These are phyloP conservation scores for Pentalonia nigronervosa DNA, from an alignment of 1,140 invertebrate genomes.

Conservation along the genomic window DNA sequence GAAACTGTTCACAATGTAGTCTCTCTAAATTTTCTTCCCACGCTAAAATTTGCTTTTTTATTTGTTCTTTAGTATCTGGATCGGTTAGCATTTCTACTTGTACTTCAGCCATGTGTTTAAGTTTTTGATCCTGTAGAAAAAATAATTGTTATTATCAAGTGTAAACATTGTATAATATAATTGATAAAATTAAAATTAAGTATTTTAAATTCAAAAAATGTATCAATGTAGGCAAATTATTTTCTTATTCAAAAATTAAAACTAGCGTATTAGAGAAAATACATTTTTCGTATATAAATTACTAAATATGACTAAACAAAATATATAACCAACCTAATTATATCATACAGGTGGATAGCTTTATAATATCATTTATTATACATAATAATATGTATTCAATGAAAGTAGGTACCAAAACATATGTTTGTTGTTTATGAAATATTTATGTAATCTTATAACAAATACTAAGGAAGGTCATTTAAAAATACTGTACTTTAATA, in stretches of 20 bases:
- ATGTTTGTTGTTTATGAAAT: not conserved
- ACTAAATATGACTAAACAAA: not conserved
- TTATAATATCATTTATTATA: not conserved
- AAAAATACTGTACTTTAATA: not conserved
- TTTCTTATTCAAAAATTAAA: not conserved
- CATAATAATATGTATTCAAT: not conserved
- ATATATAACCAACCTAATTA: not conserved
- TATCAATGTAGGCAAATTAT: not conserved
- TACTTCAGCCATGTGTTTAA: slow-evolving; percentile 97
- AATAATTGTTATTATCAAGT: not conserved
- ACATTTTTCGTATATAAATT: not conserved
- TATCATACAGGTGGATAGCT: not conserved
- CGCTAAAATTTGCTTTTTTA: slow-evolving; percentile 90
- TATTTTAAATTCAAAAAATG: not conserved
- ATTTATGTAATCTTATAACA: not conserved
- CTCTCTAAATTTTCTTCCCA: slow-evolving; percentile 97
- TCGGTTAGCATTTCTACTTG: slow-evolving; percentile 94
- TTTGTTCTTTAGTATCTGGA: slow-evolving; percentile 86
- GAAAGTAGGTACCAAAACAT: not conserved
- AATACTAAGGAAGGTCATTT: not conserved
- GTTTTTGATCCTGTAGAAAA: slow-evolving; percentile 67
- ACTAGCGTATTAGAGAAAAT: not conserved
- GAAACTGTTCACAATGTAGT: slow-evolving; percentile 95
- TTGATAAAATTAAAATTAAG: not conserved
- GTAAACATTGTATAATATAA: not conserved